phyloP scores from a whole-genome alignment of 2,888 invertebrate species.

The Noctua janthina region DNA sequence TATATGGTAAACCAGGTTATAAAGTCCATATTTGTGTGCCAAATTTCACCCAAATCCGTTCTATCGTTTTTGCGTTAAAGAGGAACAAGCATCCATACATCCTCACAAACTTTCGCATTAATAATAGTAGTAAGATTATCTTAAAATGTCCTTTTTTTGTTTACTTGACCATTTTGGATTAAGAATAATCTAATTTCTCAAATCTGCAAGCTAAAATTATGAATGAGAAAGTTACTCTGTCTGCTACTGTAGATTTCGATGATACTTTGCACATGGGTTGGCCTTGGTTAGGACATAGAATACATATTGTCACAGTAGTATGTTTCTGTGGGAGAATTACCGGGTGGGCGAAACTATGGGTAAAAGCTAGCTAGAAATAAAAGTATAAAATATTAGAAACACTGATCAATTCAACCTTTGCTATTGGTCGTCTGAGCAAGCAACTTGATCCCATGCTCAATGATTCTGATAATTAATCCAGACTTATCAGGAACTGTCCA shows the following conservation, averaged over 20 bases:
- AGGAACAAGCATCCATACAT: too few species aligned
- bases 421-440: constrained; percentile 23
- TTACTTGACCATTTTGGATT: background rate
- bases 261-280: background rate
- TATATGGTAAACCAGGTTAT: too few species aligned
- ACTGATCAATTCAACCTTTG: constrained; percentile 2
- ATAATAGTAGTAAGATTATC: background rate
- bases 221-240: background rate
- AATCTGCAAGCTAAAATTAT: background rate
- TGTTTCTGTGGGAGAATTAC: background rate
- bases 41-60: too few species aligned
- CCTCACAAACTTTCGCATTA: too few species aligned
- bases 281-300: background rate
- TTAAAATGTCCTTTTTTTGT: background rate
- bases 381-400: background rate
- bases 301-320: background rate
- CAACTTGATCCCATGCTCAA: constrained; percentile 29
- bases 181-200: background rate
- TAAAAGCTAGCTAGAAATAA: background rate
- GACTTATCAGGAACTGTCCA: background rate
- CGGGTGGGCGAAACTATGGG: background rate
- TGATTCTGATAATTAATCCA: constrained; percentile 21
- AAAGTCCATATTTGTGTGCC: too few species aligned
- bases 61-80: too few species aligned
- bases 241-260: background rate